Conservation (phyloP, 2,797 vertebrate genomes). For the Anguilla obscura region DNA sequence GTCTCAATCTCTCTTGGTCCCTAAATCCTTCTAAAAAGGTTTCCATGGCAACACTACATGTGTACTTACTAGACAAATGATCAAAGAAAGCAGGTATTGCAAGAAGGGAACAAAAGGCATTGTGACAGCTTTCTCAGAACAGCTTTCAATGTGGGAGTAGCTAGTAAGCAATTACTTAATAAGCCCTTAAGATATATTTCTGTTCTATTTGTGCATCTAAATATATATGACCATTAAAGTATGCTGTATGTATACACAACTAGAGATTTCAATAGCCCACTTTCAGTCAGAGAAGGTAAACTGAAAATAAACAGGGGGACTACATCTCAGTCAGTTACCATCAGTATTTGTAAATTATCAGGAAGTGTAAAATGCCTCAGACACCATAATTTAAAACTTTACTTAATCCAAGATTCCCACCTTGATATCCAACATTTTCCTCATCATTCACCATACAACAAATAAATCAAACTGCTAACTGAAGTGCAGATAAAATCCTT, state of each 20-base stretch:
- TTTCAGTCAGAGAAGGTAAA: background rate
- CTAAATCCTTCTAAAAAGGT: slow-evolving; percentile 67
- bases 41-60: slow-evolving; percentile 78
- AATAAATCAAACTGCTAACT: background rate
- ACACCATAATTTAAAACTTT: background rate
- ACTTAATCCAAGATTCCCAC: background rate
- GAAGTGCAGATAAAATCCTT: background rate
- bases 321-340: background rate
- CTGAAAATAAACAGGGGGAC: background rate
- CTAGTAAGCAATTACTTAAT: slow-evolving; percentile 80
- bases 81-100: slow-evolving; percentile 74
- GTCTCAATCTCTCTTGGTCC: slow-evolving; percentile 61
- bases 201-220: background rate
- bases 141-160: slow-evolving; percentile 71
- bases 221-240: background rate
- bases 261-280: background rate
- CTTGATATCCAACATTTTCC: slow-evolving; percentile 2
- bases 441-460: background rate
- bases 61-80: slow-evolving; percentile 82
- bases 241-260: background rate
- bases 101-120: slow-evolving; percentile 47
- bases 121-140: slow-evolving; percentile 2
- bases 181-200: slow-evolving; percentile 51
- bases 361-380: background rate
- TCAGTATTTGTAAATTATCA: background rate